Evolutionary conservation across 2,113 vertebrate genomes (phyloP).

Genomic region (Fregata magnificens): DNA sequence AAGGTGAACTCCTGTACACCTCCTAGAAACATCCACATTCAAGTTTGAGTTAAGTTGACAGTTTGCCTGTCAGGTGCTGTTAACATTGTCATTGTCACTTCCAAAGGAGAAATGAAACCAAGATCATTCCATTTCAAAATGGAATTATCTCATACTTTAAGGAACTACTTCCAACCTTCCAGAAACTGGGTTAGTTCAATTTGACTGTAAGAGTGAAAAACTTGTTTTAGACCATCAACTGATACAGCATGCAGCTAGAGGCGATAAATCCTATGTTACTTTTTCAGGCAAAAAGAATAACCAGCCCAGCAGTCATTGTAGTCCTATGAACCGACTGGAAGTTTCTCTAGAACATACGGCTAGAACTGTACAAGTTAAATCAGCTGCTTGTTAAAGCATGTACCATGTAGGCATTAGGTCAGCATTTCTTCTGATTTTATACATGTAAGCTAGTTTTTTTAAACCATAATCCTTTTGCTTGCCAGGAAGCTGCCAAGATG

Average conservation of each 20-base stretch:
- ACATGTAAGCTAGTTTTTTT: not conserved
- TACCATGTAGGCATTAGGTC: not conserved
- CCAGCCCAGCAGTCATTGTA: not conserved
- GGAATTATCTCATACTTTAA: not conserved
- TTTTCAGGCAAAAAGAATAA: not conserved
- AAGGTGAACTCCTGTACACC: not conserved
- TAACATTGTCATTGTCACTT: not conserved
- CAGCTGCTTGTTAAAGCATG: not conserved
- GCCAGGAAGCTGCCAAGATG: not conserved
- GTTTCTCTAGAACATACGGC: not conserved
- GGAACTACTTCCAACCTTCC: not conserved
- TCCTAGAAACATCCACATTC: rapidly evolving
- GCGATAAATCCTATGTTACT: not conserved
- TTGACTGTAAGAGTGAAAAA: not conserved
- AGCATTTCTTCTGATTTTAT: not conserved
- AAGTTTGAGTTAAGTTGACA: not conserved
- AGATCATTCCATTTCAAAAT: not conserved
- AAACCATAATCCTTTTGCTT: not conserved
- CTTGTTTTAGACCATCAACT: not conserved
- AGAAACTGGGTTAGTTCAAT: not conserved
- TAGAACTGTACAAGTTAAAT: not conserved
- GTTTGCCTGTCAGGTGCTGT: not conserved
- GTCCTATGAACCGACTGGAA: not conserved
- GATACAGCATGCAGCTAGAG: not conserved
- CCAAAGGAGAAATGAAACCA: not conserved